Evolutionary conservation across 2,113 vertebrate genomes (phyloP).

Genomic region (Ctenodactylus gundi): DNA sequence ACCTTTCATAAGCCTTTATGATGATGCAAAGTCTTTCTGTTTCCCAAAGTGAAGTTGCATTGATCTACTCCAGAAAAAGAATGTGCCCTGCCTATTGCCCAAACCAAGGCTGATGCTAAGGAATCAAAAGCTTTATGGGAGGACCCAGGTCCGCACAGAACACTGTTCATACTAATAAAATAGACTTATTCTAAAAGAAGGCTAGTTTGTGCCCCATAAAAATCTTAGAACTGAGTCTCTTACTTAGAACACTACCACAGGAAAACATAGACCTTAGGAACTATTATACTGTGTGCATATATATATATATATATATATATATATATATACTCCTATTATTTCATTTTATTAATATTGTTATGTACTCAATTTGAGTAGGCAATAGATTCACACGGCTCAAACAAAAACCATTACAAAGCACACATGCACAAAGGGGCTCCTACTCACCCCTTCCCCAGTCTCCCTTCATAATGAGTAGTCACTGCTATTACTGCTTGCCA

Average conservation of each 20-base stretch:
- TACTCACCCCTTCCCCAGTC: neutral
- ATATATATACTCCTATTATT: neutral
- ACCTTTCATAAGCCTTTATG: slow-evolving; percentile 34
- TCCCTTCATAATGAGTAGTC: neutral
- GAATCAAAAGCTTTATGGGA: neutral
- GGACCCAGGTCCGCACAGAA: neutral
- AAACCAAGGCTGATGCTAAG: neutral
- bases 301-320: neutral
- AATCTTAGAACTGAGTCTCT: slow-evolving; percentile 22
- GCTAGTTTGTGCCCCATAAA: neutral
- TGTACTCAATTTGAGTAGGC: slow-evolving; percentile 3
- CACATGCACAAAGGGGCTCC: neutral
- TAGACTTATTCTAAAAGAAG: neutral
- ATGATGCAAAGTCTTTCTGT: neutral
- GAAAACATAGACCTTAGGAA: neutral
- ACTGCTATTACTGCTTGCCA: slow-evolving; percentile 13
- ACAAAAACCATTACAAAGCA: neutral
- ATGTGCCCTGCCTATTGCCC: neutral
- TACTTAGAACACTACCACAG: neutral
- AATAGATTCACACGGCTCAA: slow-evolving; percentile 9
- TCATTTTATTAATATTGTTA: slow-evolving; percentile 39
- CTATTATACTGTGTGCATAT: neutral
- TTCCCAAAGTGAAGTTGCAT: slow-evolving; percentile 36
- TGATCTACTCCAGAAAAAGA: slow-evolving; percentile 21
- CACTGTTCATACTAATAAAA: neutral